Evolutionary conservation across 2,797 vertebrate species (phyloP).

Genomic region (Delichon dasypus): DNA sequence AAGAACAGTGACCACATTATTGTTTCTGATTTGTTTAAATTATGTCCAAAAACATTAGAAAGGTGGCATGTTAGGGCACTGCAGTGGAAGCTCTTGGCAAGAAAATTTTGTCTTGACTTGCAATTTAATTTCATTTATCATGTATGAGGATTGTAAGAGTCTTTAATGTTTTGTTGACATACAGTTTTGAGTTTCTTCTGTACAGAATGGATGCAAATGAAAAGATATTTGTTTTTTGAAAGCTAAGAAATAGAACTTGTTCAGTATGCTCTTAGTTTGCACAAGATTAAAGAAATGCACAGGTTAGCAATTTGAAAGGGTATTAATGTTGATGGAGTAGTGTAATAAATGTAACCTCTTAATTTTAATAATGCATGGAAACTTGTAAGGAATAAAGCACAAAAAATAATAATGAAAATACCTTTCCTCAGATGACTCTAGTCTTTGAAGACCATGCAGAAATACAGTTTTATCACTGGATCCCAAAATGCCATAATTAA

Average conservation of each 20-base stretch:
- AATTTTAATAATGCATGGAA: conserved; percentile 2
- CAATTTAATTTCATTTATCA: background rate
- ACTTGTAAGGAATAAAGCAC: background rate
- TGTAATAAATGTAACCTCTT: background rate
- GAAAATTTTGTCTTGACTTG: background rate
- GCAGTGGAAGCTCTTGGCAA: background rate
- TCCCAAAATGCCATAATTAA: background rate
- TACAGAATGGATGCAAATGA: conserved; percentile 9
- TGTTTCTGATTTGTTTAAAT: background rate
- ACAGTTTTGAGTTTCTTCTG: background rate
- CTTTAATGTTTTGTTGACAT: background rate
- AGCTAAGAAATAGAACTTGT: background rate
- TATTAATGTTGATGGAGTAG: background rate
- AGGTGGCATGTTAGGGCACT: background rate
- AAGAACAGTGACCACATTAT: background rate
- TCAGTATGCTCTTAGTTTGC: background rate
- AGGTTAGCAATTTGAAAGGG: background rate
- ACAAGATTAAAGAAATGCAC: background rate
- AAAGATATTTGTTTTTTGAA: background rate
- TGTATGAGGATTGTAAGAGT: background rate
- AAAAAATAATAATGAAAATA: background rate
- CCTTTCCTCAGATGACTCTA: background rate
- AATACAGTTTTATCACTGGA: background rate
- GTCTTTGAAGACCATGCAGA: background rate
- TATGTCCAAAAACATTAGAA: background rate